Evolutionary conservation across 2,113 vertebrate species (phyloP).

Genomic region (Nesogale talazaci): DNA sequence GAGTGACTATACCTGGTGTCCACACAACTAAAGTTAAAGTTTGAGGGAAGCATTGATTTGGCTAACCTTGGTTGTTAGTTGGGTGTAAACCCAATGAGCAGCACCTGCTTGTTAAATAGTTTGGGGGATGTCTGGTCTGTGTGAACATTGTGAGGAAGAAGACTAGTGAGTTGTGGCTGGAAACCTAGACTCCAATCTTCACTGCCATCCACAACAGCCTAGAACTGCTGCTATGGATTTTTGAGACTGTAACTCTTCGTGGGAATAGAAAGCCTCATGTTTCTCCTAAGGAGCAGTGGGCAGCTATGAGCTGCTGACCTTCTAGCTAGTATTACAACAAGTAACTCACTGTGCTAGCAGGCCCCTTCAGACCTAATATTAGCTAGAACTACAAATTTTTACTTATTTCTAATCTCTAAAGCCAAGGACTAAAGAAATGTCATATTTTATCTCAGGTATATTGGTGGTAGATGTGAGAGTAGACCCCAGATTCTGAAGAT

Average conservation of each 20-base stretch:
- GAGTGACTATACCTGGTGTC: background rate
- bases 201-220: background rate
- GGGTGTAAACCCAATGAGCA: background rate
- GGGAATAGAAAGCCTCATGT: too few relatives aligned
- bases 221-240: too few relatives aligned
- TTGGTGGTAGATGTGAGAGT: background rate
- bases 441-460: background rate
- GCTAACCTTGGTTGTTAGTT: too few relatives aligned
- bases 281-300: too few relatives aligned
- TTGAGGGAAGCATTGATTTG: background rate
- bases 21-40: too few relatives aligned
- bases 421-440: background rate
- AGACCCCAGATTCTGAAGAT: background rate
- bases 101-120: background rate
- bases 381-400: too few relatives aligned
- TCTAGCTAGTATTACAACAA: too few relatives aligned
- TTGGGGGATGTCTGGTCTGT: background rate
- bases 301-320: too few relatives aligned
- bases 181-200: background rate
- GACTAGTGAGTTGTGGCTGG: background rate
- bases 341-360: too few relatives aligned
- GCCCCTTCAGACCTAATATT: too few relatives aligned
- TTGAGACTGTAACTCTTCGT: too few relatives aligned
- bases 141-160: background rate
- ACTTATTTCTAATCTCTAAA: too few relatives aligned